Evolutionary conservation across 2,888 invertebrate species (phyloP), one percentile per base, ranked within the genome.

Genomic region (Sinodicranocentrus sp.): DNA sequence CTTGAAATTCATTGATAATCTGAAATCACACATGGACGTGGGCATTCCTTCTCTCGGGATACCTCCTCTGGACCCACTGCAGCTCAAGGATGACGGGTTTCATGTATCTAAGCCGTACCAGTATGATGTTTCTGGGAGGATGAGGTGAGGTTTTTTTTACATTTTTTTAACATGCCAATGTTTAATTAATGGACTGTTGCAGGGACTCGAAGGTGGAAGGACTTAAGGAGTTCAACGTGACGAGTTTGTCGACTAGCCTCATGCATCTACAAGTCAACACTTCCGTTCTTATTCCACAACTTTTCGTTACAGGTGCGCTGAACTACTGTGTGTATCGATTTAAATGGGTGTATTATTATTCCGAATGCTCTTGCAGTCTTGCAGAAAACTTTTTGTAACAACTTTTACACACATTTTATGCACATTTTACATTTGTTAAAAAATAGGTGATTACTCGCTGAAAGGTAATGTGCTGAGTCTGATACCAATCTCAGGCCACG

Each of bases 31-130:
- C 73, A 84, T 84, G 84, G 17, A 13, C 43, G 57, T 28, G 5
- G 84, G 84, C 1, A 84, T 84, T 10, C 84, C 84, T 1, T 39
- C 68, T 5, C 28, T 84, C 13, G 72, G 68, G 15, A 86, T 86
- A 15, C 86, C 86, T 0, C 84, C 84, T 0, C 48, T 86, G 0
- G 86, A 86, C 44, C 86, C 86, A 0, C 25, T 86, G 0, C 23
- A 48, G 0, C 17, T 85, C 0, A 10, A 23, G 0, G 57, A 83
- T 19, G 26, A 25, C 8, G 19, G 6, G 3, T 33, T 72, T 10
- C 39, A 21, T 10, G 39, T 75, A 5, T 23, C 57, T 13, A 73
- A 79, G 19, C 43, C 25, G 0, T 33, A 70, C 23, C 67, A 80
- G 61, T 80, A 54, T 28, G 75, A 73, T 13, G 3, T 75, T 1